These are phyloP conservation scores for Malacosoma neustria DNA, from an alignment of 2,888 invertebrate species.

Conservation along the genomic window DNA sequence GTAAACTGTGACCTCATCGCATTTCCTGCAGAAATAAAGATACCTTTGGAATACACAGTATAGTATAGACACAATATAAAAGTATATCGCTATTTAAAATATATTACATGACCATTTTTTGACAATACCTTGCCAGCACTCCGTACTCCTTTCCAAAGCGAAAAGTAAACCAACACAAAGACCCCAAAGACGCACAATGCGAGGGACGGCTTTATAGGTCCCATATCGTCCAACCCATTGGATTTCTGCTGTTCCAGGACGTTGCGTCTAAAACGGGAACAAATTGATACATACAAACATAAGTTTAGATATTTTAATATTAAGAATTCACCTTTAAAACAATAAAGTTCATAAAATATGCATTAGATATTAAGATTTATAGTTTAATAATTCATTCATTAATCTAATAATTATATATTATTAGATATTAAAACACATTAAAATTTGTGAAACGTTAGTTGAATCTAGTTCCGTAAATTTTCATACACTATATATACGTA, in stretches of 20 bases:
- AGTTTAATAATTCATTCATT: background rate
- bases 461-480: too few relatives aligned
- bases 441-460: too few relatives aligned
- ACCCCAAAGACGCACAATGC: constrained; percentile 93
- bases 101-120: background rate
- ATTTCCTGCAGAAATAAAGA: too few relatives aligned
- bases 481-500: too few relatives aligned
- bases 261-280: constrained; percentile 84
- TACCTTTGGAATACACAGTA: constrained; percentile 4
- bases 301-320: too few relatives aligned
- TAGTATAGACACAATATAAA: constrained; percentile 8
- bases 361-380: background rate
- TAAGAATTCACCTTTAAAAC: too few relatives aligned
- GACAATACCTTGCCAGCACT: constrained; percentile 90
- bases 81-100: background rate
- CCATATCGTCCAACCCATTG: constrained; percentile 89
- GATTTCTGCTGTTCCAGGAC: constrained; percentile 90
- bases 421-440: too few relatives aligned
- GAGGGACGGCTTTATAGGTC: constrained; percentile 90
- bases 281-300: too few relatives aligned
- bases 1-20: too few relatives aligned
- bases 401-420: too few relatives aligned
- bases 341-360: too few relatives aligned
- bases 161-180: constrained; percentile 95
- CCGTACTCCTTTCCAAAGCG: constrained; percentile 95